Evolutionary conservation across 2,113 vertebrate species (phyloP), one percentile per base, ranked within the genome.

Genomic region (Rhadina sibilatrix): DNA sequence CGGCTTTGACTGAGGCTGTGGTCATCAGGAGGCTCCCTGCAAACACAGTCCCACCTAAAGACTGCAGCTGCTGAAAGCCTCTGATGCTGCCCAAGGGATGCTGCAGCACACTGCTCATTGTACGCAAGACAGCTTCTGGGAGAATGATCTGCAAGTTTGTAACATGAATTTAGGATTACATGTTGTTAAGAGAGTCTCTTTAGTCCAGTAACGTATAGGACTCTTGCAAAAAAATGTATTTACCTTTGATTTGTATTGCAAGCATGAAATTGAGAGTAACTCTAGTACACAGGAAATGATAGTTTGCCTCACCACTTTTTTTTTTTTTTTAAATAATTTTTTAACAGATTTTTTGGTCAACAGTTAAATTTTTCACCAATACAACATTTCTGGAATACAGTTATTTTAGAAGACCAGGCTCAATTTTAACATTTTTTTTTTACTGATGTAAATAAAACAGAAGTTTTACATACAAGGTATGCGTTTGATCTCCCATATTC

Each of bases 401-500:
- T 9, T 90, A 64, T 90, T 97, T 96, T 97, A 27, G 83, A 91
- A 89, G 33, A 60, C 5, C 22, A 33, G 42, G 38, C 22, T 89
- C 14, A 10, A 77, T 49, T 74, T 50, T 24, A 77, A 87, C 20
- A 30, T 50, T 57, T 89, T 20, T 94, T 97, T 97, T 92, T 91
- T 81, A 91, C 22, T n/a, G 54, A 42, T 60, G 35, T 84, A 94
- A 96, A 96, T 96, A 95, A 96, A 96, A n/a, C 52, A 46, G 65
- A 91, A 21, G 11, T 93, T 95, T 94, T 88, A 61, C 82, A 86
- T 33, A 20, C 64, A 79, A 57, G 7, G 12, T 84, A 49, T 77
- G 77, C 74, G 54, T 88, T 76, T 61, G 42, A 49, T 63, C 25
- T 46, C 37, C 44, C 59, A 49, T 15, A 17, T 84, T 91, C 54